Conservation (phyloP, 1,140 invertebrate species). For the Drosophila tristis region DNA sequence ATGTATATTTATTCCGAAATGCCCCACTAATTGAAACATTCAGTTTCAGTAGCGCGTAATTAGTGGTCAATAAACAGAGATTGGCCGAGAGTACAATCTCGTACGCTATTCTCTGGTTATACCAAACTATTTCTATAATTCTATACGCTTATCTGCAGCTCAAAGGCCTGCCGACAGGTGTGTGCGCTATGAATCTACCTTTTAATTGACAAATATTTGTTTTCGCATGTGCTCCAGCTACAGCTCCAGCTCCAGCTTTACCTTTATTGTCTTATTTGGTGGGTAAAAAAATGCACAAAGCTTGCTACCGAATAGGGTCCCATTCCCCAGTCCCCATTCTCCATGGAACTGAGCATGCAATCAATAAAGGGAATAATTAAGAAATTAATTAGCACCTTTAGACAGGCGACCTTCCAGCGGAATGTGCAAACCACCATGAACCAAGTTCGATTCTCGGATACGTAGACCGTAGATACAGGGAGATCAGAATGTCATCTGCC, state of each 20-base stretch:
- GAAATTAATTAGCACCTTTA: slow-evolving; percentile 39
- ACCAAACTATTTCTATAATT: slow-evolving; percentile 20
- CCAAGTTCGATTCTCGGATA: neutral
- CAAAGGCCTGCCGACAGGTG: slow-evolving; percentile 70
- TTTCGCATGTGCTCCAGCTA: slow-evolving; percentile 38
- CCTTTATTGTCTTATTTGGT: slow-evolving; percentile 32
- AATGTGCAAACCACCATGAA: slow-evolving; percentile 33
- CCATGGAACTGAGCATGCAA: too few relatives aligned
- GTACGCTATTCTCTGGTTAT: neutral
- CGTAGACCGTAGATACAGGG: too few relatives aligned
- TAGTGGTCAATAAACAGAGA: slow-evolving; percentile 37
- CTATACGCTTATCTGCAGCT: slow-evolving; percentile 34
- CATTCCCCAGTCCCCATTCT: neutral
- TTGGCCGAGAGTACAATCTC: slow-evolving; percentile 2
- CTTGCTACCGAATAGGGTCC: slow-evolving; percentile 1
- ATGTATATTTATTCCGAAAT: slow-evolving; percentile 5
- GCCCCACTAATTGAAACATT: slow-evolving; percentile 43
- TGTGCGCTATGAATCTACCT: slow-evolving; percentile 38
- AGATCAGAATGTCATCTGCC: neutral
- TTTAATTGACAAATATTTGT: slow-evolving; percentile 78
- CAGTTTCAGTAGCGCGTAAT: slow-evolving; percentile 28
- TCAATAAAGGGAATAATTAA: slow-evolving; percentile 1
- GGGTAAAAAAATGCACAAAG: slow-evolving; percentile 20
- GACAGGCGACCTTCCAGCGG: slow-evolving; percentile 8
- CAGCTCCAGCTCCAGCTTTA: too few relatives aligned